phyloP scores from a whole-genome alignment of 1,140 invertebrate species.

The Teleopsis dalmanni region DNA sequence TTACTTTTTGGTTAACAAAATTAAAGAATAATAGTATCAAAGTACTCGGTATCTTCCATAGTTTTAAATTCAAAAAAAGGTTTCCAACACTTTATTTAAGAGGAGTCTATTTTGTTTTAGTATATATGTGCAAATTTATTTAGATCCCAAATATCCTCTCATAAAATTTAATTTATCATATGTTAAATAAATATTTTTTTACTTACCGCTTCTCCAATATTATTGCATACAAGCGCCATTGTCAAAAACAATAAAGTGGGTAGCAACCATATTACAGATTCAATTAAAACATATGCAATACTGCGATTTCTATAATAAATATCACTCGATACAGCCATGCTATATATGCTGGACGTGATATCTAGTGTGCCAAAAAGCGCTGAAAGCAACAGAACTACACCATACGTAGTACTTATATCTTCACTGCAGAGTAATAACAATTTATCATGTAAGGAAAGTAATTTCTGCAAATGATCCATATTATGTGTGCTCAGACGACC shows the following conservation, averaged over 20 bases:
- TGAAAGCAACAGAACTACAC: slow-evolving; percentile 22
- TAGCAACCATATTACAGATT: not conserved
- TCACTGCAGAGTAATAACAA: slow-evolving; percentile 22
- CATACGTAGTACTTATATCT: slow-evolving; percentile 30
- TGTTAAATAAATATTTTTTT: too few relatives aligned
- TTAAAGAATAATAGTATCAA: too few relatives aligned
- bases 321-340: not conserved
- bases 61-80: too few relatives aligned
- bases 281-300: too few relatives aligned
- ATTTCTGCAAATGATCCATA: slow-evolving; percentile 7
- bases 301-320: not conserved
- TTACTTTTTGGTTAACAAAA: too few relatives aligned
- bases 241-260: slow-evolving; percentile 1
- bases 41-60: too few relatives aligned
- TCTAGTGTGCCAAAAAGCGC: slow-evolving; percentile 26
- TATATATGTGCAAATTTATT: too few relatives aligned
- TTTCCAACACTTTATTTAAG: too few relatives aligned
- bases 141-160: too few relatives aligned
- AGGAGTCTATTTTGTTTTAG: too few relatives aligned
- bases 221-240: not conserved
- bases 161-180: too few relatives aligned
- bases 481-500: not conserved
- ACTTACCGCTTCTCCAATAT: slow-evolving; percentile 7
- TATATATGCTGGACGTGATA: slow-evolving; percentile 21
- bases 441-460: slow-evolving; percentile 25